phyloP scores from a whole-genome alignment of 1,140 invertebrate species.

The Lineus longissimus region DNA sequence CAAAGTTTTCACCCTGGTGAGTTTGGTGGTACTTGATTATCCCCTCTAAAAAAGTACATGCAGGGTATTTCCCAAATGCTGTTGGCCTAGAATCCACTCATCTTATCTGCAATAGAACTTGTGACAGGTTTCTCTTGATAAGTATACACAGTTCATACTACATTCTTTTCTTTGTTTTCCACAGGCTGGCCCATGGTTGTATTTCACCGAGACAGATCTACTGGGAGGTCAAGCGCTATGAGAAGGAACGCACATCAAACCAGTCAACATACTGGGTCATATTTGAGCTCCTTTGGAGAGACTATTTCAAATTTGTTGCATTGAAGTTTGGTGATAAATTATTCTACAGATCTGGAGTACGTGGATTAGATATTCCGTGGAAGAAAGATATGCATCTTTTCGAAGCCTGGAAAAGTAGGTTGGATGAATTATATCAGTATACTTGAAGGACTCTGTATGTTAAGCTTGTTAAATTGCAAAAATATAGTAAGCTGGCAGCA shows the following conservation, averaged over 20 bases:
- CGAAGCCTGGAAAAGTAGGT: constrained; percentile 46
- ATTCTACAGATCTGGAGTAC: constrained; percentile 42
- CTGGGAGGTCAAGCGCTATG: constrained; percentile 50
- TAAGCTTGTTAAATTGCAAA: no score
- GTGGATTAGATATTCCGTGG: constrained; percentile 43
- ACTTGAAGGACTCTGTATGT: no score
- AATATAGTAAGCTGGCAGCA: no score
- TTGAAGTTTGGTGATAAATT: constrained; percentile 52
- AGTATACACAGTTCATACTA: no score
- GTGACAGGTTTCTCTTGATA: no score
- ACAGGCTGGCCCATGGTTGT: constrained; percentile 50
- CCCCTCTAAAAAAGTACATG: not conserved
- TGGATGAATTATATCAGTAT: not conserved
- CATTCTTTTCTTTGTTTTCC: no score
- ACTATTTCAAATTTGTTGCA: constrained; percentile 53
- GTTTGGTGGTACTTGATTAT: not conserved
- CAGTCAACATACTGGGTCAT: constrained; percentile 55
- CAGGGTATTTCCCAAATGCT: no score
- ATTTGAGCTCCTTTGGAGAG: constrained; percentile 55
- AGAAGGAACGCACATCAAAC: constrained; percentile 41
- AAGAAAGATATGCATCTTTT: constrained; percentile 42
- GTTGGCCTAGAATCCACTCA: no score
- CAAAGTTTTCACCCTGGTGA: constrained; percentile 54
- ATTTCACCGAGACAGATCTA: constrained; percentile 51
- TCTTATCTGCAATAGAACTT: no score